These are phyloP conservation scores for Otolemur garnettii DNA, from an alignment of 2,113 vertebrate species.

Conservation along the genomic window DNA sequence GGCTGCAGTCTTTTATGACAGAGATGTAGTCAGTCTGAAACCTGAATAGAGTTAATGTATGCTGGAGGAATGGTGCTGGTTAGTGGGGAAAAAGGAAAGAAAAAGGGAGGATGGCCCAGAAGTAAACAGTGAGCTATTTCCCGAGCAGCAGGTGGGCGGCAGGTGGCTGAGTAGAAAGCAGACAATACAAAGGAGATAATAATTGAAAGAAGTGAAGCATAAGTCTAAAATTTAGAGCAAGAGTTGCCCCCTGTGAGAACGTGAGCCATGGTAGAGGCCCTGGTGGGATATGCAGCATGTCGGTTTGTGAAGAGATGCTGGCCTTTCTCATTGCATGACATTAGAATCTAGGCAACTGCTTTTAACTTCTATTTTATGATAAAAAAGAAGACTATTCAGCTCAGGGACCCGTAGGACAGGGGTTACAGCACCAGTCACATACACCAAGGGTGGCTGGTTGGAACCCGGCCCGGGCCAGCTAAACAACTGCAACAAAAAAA, in stretches of 20 bases:
- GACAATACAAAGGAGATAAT: neutral
- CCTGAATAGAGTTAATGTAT: neutral
- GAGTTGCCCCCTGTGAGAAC: neutral
- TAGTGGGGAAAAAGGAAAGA: neutral
- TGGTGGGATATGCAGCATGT: accelerated
- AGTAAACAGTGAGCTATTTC: neutral
- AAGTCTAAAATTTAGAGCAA: neutral
- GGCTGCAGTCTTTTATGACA: neutral
- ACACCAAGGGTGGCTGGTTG: too few relatives aligned
- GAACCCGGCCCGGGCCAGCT: too few relatives aligned
- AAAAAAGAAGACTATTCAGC: neutral
- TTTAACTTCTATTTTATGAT: neutral
- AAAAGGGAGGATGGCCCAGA: neutral
- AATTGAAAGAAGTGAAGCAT: neutral
- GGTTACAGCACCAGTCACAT: too few relatives aligned
- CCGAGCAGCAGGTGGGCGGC: too few relatives aligned
- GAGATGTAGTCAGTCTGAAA: neutral
- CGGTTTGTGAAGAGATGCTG: neutral
- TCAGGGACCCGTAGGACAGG: too few relatives aligned
- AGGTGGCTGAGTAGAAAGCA: too few relatives aligned
- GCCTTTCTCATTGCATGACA: neutral
- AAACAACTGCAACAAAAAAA: too few relatives aligned
- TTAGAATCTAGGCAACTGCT: neutral
- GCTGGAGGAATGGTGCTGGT: neutral
- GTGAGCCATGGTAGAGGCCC: accelerated